Percentiles rank a stretch among this genome's conserved stretches.
Evolutionary conservation across 1,140 invertebrate genomes (phyloP).

Genomic region (Notospermus geniculatus): DNA sequence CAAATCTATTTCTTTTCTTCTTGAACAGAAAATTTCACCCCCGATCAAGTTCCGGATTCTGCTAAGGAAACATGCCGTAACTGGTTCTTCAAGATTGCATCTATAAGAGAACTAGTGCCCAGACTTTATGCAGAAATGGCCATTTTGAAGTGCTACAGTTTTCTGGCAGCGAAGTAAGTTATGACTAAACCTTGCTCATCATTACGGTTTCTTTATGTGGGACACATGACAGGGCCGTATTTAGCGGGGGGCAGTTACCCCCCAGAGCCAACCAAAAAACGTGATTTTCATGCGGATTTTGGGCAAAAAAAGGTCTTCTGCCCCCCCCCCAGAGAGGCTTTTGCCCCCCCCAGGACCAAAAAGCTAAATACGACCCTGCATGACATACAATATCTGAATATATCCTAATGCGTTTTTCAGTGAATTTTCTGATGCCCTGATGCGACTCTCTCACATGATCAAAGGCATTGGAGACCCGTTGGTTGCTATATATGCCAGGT

Average conservation of each 20-base stretch:
- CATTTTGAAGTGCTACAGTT: constrained; percentile 86
- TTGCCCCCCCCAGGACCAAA: too few species aligned
- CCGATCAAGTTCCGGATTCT: constrained; percentile 76
- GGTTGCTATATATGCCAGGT: constrained; percentile 83
- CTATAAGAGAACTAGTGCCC: constrained; percentile 93
- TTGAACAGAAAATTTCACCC: constrained; percentile 56
- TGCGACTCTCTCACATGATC: constrained; percentile 79
- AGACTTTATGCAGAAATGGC: constrained; percentile 92
- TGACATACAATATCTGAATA: too few species aligned
- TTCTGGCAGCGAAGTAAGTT: constrained; percentile 68
- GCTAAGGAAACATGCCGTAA: constrained; percentile 96
- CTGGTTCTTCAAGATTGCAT: constrained; percentile 99
- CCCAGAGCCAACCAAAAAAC: too few species aligned
- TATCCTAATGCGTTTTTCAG: constrained; percentile 51
- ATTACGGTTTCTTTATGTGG: too few species aligned
- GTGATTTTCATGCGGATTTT: too few species aligned
- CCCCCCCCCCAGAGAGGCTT: too few species aligned
- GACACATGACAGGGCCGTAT: too few species aligned
- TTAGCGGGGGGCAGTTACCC: too few species aligned
- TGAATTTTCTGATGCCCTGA: constrained; percentile 72
- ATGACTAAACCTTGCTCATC: too few species aligned
- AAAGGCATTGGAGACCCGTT: constrained; percentile 91
- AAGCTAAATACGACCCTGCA: too few species aligned
- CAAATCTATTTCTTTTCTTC: constrained; percentile 5
- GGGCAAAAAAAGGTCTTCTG: too few species aligned